These are phyloP conservation scores for Epiblema foenella DNA, from an alignment of 2,888 invertebrate genomes.

Conservation along the genomic window DNA sequence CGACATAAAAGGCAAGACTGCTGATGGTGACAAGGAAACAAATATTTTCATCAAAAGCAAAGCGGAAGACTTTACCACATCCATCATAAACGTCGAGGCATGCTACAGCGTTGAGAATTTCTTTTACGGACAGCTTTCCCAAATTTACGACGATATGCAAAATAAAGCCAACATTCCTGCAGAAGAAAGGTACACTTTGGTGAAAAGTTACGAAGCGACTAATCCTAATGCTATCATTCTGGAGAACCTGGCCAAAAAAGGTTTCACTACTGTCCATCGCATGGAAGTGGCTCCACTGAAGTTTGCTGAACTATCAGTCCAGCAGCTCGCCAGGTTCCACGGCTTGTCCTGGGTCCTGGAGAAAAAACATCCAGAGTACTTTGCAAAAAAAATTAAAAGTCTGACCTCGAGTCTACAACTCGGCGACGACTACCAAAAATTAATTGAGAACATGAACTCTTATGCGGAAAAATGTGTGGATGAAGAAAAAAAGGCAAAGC, in stretches of 20 bases:
- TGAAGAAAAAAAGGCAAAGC: slow-evolving; percentile 49
- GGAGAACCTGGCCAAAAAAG: slow-evolving; percentile 54
- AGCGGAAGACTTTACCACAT: slow-evolving; percentile 47
- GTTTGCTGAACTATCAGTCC: slow-evolving; percentile 52
- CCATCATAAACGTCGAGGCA: slow-evolving; percentile 49
- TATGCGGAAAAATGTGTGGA: slow-evolving; percentile 47
- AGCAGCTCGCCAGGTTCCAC: slow-evolving; percentile 56
- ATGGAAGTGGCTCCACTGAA: slow-evolving; percentile 51
- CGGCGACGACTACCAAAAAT: slow-evolving; percentile 53
- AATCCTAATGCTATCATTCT: slow-evolving; percentile 51
- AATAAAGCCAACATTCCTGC: slow-evolving; percentile 47
- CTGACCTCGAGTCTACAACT: slow-evolving; percentile 49
- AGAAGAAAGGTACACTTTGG: slow-evolving; percentile 48
- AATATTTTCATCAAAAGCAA: slow-evolving; percentile 63
- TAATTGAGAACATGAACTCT: slow-evolving; percentile 44
- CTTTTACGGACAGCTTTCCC: slow-evolving; percentile 56
- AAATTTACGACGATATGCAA: slow-evolving; percentile 52
- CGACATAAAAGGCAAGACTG: slow-evolving; percentile 59
- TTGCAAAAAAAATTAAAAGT: slow-evolving; percentile 48
- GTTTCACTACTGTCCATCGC: slow-evolving; percentile 51
- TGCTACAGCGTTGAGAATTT: slow-evolving; percentile 55
- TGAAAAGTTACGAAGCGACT: slow-evolving; percentile 49
- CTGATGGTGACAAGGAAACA: slow-evolving; percentile 55
- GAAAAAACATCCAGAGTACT: slow-evolving; percentile 46
- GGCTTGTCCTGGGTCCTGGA: slow-evolving; percentile 53